These are phyloP conservation scores for Sternarchorhynchus goeldii DNA, from an alignment of 2,797 vertebrate genomes.

Conservation along the genomic window DNA sequence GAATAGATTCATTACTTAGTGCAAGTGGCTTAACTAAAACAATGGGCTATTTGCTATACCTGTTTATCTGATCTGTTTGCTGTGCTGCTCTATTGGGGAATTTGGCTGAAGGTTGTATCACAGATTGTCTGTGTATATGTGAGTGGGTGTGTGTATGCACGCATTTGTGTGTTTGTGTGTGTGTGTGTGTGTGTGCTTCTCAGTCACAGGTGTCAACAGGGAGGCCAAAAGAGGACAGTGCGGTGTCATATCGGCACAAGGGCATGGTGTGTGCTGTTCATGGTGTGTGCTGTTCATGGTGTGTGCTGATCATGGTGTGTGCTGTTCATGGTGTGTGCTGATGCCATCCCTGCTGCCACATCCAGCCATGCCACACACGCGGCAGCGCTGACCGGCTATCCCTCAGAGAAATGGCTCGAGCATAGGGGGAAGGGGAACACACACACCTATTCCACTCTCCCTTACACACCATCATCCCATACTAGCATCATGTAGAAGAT, in stretches of 20 bases:
- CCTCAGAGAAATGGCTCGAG: constrained; percentile 60
- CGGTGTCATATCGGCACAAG: constrained; percentile 26
- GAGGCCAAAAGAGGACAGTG: neutral
- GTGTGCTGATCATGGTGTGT: no score
- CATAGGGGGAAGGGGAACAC: constrained; percentile 60
- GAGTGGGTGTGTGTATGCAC: neutral
- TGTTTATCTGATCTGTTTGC: constrained; percentile 8
- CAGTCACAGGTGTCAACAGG: constrained; percentile 2
- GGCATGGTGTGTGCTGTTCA: constrained; percentile 21
- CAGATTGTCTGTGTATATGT: constrained; percentile 7
- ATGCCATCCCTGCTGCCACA: constrained; percentile 23
- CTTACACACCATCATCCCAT: neutral
- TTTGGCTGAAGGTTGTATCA: neutral
- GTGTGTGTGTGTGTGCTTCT: constrained; percentile 10
- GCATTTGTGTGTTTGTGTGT: constrained; percentile 17
- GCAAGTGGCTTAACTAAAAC: constrained; percentile 11
- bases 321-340: neutral
- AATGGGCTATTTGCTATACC: neutral
- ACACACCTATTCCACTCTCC: constrained; percentile 8
- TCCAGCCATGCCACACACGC: constrained; percentile 55
- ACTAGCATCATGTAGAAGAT: no score
- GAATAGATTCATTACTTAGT: constrained; percentile 39
- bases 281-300: no score
- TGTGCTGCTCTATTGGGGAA: neutral
- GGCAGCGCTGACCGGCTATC: constrained; percentile 61